Conservation (phyloP, 2,888 invertebrate genomes). For the Arctia plantaginis region DNA sequence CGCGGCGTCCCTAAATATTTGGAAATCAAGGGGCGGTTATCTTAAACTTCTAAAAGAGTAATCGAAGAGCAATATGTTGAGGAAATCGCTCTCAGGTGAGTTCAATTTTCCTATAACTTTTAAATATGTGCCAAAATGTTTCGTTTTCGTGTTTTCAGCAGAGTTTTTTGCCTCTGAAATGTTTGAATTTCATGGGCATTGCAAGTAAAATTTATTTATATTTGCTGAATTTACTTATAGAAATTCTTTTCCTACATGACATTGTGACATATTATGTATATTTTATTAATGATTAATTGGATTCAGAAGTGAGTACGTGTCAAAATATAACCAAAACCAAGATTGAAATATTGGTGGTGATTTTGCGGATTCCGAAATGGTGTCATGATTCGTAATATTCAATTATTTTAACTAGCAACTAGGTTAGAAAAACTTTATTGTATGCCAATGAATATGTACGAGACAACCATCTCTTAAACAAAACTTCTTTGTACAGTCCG, state of each 20-base stretch:
- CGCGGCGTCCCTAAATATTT: constrained; percentile 60
- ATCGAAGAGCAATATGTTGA: constrained; percentile 42
- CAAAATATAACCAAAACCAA: not conserved
- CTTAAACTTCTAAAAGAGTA: constrained; percentile 46
- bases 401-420: not conserved
- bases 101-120: constrained; percentile 16
- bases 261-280: not conserved
- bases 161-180: not conserved
- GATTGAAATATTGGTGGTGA: not conserved
- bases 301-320: not conserved
- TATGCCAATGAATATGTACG: not conserved
- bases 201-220: too few species aligned
- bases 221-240: too few species aligned
- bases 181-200: not conserved
- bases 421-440: constrained; percentile 2
- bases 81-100: constrained; percentile 30
- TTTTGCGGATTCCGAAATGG: not conserved
- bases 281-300: not conserved
- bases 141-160: constrained; percentile 3
- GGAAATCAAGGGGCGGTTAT: constrained; percentile 56
- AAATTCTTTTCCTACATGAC: too few species aligned
- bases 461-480: not conserved
- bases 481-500: not conserved
- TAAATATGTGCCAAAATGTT: constrained; percentile 20
- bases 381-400: not conserved